These are phyloP conservation scores for Urocolius indicus DNA, from an alignment of 2,113 vertebrate genomes.

Conservation along the genomic window DNA sequence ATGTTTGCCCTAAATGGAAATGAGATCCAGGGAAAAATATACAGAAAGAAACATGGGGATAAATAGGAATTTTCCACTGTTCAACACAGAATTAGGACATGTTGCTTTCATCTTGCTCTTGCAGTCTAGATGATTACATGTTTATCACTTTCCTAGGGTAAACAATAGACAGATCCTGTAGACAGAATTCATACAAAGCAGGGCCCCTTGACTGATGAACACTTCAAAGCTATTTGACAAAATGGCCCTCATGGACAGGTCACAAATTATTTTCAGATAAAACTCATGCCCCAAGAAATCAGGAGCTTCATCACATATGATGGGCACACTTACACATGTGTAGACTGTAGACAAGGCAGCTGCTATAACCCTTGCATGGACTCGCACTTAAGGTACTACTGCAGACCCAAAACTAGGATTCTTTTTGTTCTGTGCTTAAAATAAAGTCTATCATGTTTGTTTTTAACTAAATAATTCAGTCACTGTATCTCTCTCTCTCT, in stretches of 20 bases:
- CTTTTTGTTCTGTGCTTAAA: not conserved
- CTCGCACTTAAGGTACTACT: not conserved
- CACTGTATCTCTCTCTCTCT: no score
- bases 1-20: not conserved
- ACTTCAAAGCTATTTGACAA: not conserved
- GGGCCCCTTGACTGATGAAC: not conserved
- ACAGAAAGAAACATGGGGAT: not conserved
- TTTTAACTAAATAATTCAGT: not conserved
- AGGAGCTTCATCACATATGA: not conserved
- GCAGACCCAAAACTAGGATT: not conserved
- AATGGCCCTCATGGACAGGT: not conserved
- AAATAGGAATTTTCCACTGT: not conserved
- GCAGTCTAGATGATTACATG: not conserved
- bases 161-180: not conserved
- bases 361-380: not conserved
- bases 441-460: not conserved
- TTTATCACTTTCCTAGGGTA: not conserved
- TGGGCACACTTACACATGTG: not conserved
- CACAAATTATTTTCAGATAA: not conserved
- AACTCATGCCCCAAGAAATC: not conserved
- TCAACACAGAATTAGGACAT: not conserved
- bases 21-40: not conserved
- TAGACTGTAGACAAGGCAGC: not conserved
- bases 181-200: not conserved
- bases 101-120: not conserved